Base-by-base conservation (phyloP, 2,113 vertebrate genomes). In the Sprattus sprattus region DNA sequence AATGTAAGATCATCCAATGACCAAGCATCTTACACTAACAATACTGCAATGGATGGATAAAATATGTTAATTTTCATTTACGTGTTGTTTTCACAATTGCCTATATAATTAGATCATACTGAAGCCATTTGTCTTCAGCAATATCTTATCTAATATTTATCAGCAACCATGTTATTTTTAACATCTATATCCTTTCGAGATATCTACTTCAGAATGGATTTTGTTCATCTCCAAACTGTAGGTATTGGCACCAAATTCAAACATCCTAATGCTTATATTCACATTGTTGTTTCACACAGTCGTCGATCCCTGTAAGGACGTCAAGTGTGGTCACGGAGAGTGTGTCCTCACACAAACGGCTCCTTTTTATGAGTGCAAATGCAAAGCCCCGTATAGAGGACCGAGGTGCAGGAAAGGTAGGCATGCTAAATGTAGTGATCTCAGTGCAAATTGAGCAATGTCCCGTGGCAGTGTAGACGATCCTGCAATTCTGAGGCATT, bases 311-410 rank as follows among this genome's bases (percentile, higher is more conserved):
- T 95, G 94, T 71, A 91, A 89, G 83, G 88, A 86, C 0, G 80
- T 81, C 18, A 90, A 88, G 0, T 95, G 94, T 86, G 91, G 90
- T n/a, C 49, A 67, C 1, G 94, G 93, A 2, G 90, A 87, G 64
- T 94, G 92, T 54, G 85, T 93, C 7, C 5, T 87, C 44, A 93
- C 82, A 45, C 13, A 82, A 0, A 44, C 85, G 0, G 46, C 86
- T 15, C 93, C 92, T 0, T 94, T 91, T 85, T 89, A 91, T 28
- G 88, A 93, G 83, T 95, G 93, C 92, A 92, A 91, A 81, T 95
- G 93, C 86, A 85, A 28, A 6, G 49, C 64, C 0, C 92, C 93
- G 0, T 95, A 25, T 84, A 75, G 11, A 52, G 89, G 88, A 0
- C 91, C 92, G 5, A 49, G 60, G n/a, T 95, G 94, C 91, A 91